Percentiles rank a stretch among this genome's conserved stretches.
phyloP scores from a whole-genome alignment of 1,140 invertebrate genomes.

The Polyergus mexicanus region DNA sequence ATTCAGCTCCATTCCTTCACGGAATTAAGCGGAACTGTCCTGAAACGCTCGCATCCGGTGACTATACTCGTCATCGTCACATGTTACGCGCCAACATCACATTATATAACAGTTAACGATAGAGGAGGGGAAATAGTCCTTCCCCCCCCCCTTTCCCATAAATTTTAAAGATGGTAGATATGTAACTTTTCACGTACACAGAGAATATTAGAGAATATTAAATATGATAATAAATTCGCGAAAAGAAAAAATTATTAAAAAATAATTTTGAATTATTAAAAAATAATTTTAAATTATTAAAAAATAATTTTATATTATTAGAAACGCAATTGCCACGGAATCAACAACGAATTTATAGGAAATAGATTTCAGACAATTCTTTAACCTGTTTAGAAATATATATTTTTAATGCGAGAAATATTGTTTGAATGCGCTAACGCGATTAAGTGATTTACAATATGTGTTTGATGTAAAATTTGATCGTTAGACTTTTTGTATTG shows the following conservation, averaged over 20 bases:
- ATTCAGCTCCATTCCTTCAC: conserved; percentile 65
- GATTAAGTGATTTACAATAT: too few relatives aligned
- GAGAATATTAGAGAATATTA: neutral
- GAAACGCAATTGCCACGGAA: too few relatives aligned
- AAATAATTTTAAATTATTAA: neutral
- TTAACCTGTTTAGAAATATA: too few relatives aligned
- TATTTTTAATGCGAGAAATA: too few relatives aligned
- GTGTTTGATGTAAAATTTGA: too few relatives aligned
- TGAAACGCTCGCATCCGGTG: conserved; percentile 70
- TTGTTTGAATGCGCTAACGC: too few relatives aligned
- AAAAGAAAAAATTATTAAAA: neutral
- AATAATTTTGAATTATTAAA: neutral
- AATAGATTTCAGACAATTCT: neutral
- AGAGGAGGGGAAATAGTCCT: neutral
- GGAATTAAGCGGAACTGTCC: conserved; percentile 57
- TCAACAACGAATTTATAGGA: neutral
- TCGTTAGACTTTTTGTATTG: neutral
- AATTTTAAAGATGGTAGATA: neutral
- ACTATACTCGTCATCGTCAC: neutral
- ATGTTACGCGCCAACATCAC: neutral
- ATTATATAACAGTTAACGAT: neutral
- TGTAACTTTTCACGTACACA: neutral
- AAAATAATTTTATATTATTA: neutral
- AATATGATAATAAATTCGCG: neutral
- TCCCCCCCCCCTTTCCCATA: too few relatives aligned